Evolutionary conservation across 2,113 vertebrate genomes (phyloP), one percentile per base, ranked within the genome.

Genomic region (Chaetorhynchus papuensis): DNA sequence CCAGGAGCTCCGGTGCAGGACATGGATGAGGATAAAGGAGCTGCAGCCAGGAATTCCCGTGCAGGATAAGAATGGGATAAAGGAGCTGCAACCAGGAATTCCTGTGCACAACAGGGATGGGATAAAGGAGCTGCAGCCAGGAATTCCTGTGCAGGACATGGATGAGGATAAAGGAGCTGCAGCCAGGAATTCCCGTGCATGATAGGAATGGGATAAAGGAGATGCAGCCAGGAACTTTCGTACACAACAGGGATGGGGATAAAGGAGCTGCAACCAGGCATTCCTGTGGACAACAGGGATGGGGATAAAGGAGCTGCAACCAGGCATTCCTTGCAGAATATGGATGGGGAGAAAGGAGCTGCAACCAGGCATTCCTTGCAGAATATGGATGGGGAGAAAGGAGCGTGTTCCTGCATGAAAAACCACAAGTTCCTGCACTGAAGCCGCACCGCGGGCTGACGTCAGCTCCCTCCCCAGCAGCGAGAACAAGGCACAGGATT

Each of bases 401-500:
- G 53, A 81, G 35, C 54, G 1, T 37, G 83, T 50, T 23, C 65
- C 50, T 1, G 27, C 87, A 61, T 0, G 80, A 44, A 14, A 61
- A 39, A 26, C 39, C 80, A 42, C 56, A 14, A 42, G 75, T 18
- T 42, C 20, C 83, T 49, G 93, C 87, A 4, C 70, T 9, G 71
- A 26, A 31, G 41, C 57, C 57, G 17, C 44, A 15, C 9, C 2
- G 12, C 9, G 3, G 20, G 65, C 79, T 74, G 65, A 60, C 69
- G 56, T 66, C 95, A 71, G 5, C 70, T 14, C 87, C 90, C 69
- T 71, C 53, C 85, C 69, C 83, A 8, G 70, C 88, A 41, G 31
- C 0, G 6, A 87, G 88, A 96, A 91, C 91, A 95, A 89, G 85
- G 91, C 68, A 1, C 10, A 2, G 89, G 88, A 92, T 92, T 96